Evolutionary conservation across 2,797 vertebrate genomes (phyloP).

Genomic region (Adrianichthys oophorus): DNA sequence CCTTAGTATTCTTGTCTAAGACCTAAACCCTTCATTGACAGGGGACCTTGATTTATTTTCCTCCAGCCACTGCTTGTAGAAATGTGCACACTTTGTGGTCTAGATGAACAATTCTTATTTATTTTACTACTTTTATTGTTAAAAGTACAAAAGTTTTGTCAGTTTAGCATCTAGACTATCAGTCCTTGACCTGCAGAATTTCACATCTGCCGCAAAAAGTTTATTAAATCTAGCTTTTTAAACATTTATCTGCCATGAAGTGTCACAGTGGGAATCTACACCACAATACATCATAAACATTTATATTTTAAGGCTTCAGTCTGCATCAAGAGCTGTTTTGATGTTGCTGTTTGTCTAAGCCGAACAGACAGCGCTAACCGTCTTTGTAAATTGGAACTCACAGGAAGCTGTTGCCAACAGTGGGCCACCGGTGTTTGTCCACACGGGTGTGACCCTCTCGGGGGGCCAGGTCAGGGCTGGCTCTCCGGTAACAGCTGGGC

Average conservation of each 20-base stretch:
- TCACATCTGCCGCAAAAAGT: slow-evolving; percentile 32
- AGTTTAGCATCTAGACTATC: background rate
- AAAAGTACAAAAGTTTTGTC: too few species aligned
- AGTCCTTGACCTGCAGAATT: background rate
- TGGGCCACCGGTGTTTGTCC: slow-evolving; percentile 74
- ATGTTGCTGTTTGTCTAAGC: slow-evolving; percentile 47
- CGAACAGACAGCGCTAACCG: slow-evolving; percentile 64
- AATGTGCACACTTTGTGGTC: too few species aligned
- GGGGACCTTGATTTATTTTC: too few species aligned
- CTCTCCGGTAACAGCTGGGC: slow-evolving; percentile 71
- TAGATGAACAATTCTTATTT: too few species aligned
- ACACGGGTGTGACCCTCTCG: slow-evolving; percentile 66
- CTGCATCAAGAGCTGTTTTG: slow-evolving; percentile 29
- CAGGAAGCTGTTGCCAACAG: slow-evolving; percentile 65
- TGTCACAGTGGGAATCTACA: slow-evolving; percentile 44
- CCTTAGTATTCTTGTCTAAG: too few species aligned
- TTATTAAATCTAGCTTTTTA: slow-evolving; percentile 20
- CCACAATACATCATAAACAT: slow-evolving; percentile 29
- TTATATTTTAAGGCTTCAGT: slow-evolving; percentile 7
- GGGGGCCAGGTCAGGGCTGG: slow-evolving; percentile 51
- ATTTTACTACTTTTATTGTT: too few species aligned
- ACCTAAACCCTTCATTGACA: too few species aligned
- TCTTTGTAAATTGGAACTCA: slow-evolving; percentile 56
- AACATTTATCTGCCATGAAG: slow-evolving; percentile 59
- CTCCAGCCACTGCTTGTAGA: too few species aligned